A percentile compares a stretch with the other conserved stretches of the same genome.
Conservation (phyloP, 2,888 invertebrate species). For the Cephus pulcher region DNA sequence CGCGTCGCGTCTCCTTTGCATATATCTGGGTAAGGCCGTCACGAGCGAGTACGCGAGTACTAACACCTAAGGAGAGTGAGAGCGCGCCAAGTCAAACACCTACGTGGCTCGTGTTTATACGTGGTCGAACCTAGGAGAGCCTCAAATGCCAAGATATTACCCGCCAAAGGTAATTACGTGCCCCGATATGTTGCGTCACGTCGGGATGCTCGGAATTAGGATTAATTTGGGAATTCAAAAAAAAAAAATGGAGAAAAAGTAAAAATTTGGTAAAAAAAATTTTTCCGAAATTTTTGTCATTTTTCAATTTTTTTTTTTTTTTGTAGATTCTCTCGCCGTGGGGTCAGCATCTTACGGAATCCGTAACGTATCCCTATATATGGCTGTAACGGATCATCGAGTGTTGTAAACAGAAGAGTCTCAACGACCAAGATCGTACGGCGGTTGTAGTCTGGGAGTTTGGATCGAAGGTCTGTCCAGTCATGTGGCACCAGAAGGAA, state of each 20-base stretch:
- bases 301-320: background rate
- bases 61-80: background rate
- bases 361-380: background rate
- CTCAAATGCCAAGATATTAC: slow-evolving; percentile 26
- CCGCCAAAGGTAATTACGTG: slow-evolving; percentile 28
- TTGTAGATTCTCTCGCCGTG: background rate
- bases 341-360: background rate
- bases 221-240: background rate
- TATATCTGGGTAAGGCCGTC: background rate
- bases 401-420: background rate
- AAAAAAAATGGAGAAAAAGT: background rate
- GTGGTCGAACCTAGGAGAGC: background rate
- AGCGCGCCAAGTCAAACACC: background rate
- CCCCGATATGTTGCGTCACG: background rate
- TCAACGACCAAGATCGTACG: background rate
- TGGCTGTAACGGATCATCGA: background rate
- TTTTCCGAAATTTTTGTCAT: background rate
- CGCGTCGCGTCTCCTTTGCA: background rate
- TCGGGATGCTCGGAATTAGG: background rate
- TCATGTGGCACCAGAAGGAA: slow-evolving; percentile 3
- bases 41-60: background rate
- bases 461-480: slow-evolving; percentile 6
- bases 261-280: background rate
- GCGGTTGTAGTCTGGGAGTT: background rate
- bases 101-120: background rate